Conservation (phyloP, 2,113 vertebrate species). For the Corvus cornix region DNA sequence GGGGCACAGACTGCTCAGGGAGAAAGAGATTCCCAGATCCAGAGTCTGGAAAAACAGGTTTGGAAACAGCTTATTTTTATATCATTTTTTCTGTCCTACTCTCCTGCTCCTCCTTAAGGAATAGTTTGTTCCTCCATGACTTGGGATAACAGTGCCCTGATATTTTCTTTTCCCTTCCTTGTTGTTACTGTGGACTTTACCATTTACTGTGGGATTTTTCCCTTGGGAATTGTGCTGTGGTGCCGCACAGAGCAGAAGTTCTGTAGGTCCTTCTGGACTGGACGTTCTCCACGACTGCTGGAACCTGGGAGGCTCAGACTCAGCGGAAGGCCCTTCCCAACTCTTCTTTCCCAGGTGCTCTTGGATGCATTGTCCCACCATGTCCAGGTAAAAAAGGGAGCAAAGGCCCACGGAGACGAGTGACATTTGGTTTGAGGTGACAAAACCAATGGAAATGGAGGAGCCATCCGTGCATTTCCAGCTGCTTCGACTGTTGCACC, state of each 20-base stretch:
- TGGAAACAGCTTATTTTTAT: background rate
- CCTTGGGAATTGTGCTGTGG: background rate
- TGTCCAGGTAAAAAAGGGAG: fast-evolving
- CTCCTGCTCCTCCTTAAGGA: background rate
- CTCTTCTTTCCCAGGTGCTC: background rate
- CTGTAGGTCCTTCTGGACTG: background rate
- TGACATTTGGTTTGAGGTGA: background rate
- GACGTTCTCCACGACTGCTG: fast-evolving
- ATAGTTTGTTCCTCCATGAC: background rate
- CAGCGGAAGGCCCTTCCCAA: fast-evolving
- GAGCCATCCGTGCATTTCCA: background rate
- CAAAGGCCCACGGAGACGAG: fast-evolving
- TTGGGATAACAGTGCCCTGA: background rate
- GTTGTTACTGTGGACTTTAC: background rate
- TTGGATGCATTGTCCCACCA: fast-evolving
- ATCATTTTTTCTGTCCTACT: background rate
- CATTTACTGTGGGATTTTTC: background rate
- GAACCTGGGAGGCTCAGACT: background rate
- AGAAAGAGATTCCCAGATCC: background rate
- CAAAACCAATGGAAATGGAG: fast-evolving
- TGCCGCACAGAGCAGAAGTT: background rate
- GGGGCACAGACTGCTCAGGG: background rate
- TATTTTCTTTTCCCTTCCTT: background rate
- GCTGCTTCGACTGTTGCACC: background rate
- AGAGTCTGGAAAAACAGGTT: background rate